Percentiles rank a stretch among this genome's conserved stretches.
Evolutionary conservation across 2,888 invertebrate genomes (phyloP).

Genomic region (Teinopalpus imperialis): DNA sequence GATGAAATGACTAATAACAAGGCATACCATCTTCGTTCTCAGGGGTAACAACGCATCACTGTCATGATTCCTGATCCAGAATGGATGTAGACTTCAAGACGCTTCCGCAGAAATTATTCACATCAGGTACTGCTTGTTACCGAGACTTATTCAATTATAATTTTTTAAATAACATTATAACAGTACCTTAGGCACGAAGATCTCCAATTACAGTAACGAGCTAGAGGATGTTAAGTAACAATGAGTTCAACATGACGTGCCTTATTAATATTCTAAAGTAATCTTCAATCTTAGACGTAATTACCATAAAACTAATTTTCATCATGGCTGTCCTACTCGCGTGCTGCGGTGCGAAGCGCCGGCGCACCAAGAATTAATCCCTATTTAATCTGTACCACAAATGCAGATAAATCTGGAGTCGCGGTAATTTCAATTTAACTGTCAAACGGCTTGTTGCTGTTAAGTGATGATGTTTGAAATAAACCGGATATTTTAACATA

Average conservation of each 20-base stretch:
- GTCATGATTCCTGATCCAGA: no score
- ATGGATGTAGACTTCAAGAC: no score
- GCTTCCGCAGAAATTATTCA: no score
- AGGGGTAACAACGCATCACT: no score
- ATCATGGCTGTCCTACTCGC: constrained; percentile 16
- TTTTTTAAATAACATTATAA: no score
- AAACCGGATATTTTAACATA: constrained; percentile 21
- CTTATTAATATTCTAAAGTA: constrained; percentile 13
- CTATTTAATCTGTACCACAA: constrained; percentile 24
- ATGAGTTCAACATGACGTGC: constrained; percentile 6
- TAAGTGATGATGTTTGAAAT: constrained; percentile 25
- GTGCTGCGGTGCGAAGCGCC: constrained; percentile 16
- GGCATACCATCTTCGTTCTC: no score
- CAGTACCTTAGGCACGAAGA: no score
- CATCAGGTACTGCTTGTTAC: no score
- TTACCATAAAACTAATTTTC: constrained; percentile 23
- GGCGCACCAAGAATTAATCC: constrained; percentile 19
- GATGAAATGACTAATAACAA: no score
- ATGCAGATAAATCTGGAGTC: constrained; percentile 23
- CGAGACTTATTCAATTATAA: no score
- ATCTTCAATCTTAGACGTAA: constrained; percentile 17
- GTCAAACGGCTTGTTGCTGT: constrained; percentile 23
- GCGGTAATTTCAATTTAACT: constrained; percentile 27
- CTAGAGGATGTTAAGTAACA: constrained; percentile 4
- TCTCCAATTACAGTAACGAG: no score